Conservation (phyloP, 2,113 vertebrate genomes). For the Dasyornis broadbenti region DNA sequence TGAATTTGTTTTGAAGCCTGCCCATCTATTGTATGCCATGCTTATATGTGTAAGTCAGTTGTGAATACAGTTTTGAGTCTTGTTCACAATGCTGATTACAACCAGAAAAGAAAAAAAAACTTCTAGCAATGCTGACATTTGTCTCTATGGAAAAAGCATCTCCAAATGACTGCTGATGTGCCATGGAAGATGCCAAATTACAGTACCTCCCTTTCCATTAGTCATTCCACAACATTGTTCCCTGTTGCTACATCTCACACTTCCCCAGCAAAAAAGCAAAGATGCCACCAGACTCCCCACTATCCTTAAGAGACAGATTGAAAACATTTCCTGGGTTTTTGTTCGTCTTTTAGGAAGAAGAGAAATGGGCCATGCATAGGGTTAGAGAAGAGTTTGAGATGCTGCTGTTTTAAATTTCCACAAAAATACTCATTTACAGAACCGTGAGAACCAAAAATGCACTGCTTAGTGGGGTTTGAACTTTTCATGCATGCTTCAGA, state of each 20-base stretch:
- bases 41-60: not conserved
- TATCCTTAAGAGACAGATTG: not conserved
- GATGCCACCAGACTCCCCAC: not conserved
- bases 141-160: not conserved
- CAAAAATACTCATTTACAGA: not conserved
- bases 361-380: not conserved
- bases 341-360: not conserved
- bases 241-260: not conserved
- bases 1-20: not conserved
- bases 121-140: not conserved
- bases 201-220: not conserved
- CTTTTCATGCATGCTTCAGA: not conserved
- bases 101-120: not conserved
- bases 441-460: not conserved
- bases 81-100: not conserved
- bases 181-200: not conserved
- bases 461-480: not conserved
- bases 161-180: not conserved
- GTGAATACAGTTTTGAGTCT: not conserved
- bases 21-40: not conserved
- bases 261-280: not conserved
- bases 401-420: not conserved
- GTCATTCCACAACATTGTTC: not conserved
- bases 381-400: not conserved
- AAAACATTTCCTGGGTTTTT: not conserved